Conservation (phyloP, 1,140 invertebrate genomes). For the Polyergus mexicanus region DNA sequence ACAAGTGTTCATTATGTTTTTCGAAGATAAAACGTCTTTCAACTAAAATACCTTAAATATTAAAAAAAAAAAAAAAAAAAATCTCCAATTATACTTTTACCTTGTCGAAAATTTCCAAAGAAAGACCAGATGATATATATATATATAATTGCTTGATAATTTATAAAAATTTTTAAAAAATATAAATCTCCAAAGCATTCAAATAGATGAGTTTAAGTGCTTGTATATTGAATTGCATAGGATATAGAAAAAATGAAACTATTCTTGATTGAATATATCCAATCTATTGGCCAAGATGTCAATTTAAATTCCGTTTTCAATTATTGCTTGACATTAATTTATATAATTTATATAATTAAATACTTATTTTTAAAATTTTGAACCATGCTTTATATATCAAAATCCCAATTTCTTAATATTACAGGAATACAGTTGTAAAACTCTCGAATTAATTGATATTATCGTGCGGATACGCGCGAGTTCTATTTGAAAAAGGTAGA, state of each 20-base stretch:
- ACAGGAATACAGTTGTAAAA: not conserved
- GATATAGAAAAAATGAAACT: slow-evolving; percentile 4
- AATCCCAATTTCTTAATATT: slow-evolving; percentile 16
- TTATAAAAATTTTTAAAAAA: slow-evolving; percentile 8
- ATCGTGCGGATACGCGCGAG: not conserved
- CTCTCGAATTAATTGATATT: not conserved
- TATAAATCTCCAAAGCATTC: slow-evolving; percentile 22
- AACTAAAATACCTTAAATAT: not conserved
- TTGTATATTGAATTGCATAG: not conserved
- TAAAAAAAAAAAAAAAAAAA: not conserved
- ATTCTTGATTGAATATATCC: not conserved
- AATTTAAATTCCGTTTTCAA: not conserved
- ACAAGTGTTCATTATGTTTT: slow-evolving; percentile 32
- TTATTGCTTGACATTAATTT: not conserved
- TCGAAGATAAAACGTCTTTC: not conserved
- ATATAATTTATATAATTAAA: not conserved
- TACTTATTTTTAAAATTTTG: not conserved
- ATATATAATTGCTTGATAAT: not conserved
- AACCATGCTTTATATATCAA: not conserved
- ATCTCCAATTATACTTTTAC: slow-evolving; percentile 1
- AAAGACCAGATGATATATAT: too few relatives aligned
- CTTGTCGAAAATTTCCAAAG: not conserved
- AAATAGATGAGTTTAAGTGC: not conserved
- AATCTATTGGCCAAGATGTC: not conserved
- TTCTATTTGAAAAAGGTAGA: not conserved